Evolutionary conservation across 2,797 vertebrate genomes (phyloP).

Genomic region (Phataginus tetradactyla): DNA sequence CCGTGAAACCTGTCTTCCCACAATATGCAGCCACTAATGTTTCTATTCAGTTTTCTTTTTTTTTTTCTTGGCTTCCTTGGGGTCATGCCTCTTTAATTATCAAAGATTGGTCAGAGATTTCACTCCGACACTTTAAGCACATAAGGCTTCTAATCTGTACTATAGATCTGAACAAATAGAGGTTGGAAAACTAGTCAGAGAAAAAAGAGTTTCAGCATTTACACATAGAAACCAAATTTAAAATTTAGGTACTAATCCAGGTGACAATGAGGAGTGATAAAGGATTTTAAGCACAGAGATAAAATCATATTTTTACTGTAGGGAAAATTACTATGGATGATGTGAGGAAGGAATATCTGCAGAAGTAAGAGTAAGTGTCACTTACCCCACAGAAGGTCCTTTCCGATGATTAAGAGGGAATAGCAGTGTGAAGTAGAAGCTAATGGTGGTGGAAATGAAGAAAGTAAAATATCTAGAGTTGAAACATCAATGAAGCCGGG

Average conservation of each 20-base stretch:
- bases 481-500: neutral
- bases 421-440: neutral
- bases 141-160: neutral
- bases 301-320: neutral
- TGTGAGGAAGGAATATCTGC: neutral
- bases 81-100: neutral
- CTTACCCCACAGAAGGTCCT: neutral
- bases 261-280: neutral
- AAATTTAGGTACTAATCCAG: neutral
- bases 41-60: neutral
- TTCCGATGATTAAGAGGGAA: neutral
- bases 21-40: neutral
- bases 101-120: neutral
- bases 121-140: neutral
- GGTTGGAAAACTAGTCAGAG: neutral
- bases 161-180: neutral
- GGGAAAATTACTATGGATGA: neutral
- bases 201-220: neutral
- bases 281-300: neutral
- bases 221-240: neutral
- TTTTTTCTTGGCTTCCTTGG: neutral
- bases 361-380: neutral
- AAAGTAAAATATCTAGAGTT: neutral
- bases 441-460: neutral
- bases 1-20: neutral